Conservation (phyloP, 2,888 invertebrate genomes). For the Drosophila emarginata region DNA sequence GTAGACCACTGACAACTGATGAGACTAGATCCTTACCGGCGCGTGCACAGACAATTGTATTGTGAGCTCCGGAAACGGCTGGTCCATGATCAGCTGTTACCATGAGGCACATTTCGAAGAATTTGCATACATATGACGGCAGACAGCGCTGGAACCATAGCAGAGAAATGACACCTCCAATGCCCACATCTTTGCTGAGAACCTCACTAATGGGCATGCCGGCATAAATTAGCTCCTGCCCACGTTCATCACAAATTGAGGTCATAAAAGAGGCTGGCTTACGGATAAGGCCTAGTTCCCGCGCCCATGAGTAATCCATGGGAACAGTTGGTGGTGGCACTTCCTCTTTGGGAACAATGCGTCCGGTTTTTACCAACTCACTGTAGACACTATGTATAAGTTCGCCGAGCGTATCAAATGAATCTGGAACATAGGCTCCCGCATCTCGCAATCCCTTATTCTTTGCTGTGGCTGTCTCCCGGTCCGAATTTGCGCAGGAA, state of each 20-base stretch:
- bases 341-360: slow-evolving; percentile 94
- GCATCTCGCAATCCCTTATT: slow-evolving; percentile 91
- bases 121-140: slow-evolving; percentile 96
- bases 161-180: slow-evolving; percentile 98
- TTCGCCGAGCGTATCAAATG: slow-evolving; percentile 95
- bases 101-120: slow-evolving; percentile 99
- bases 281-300: slow-evolving; percentile 96
- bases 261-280: slow-evolving; percentile 99
- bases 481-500: slow-evolving; percentile 96
- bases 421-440: slow-evolving; percentile 95
- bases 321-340: slow-evolving; percentile 99
- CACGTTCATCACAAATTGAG: slow-evolving; percentile 99
- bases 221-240: slow-evolving; percentile 97
- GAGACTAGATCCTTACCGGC: slow-evolving; percentile 99
- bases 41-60: slow-evolving; percentile 98
- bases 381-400: slow-evolving; percentile 89
- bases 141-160: slow-evolving; percentile 99
- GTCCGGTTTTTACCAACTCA: slow-evolving; percentile 90
- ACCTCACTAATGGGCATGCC: slow-evolving; percentile 95
- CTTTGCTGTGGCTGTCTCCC: slow-evolving; percentile 96
- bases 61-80: slow-evolving; percentile 99
- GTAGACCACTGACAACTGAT: slow-evolving; percentile 95
- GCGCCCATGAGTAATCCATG: slow-evolving; percentile 99
- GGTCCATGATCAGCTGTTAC: slow-evolving; percentile 99
- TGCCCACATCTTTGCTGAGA: slow-evolving; percentile 96